Percentiles rank a stretch among this genome's conserved stretches.
Evolutionary conservation across 1,140 invertebrate genomes (phyloP).

Genomic region (Zaprionus vittiger): DNA sequence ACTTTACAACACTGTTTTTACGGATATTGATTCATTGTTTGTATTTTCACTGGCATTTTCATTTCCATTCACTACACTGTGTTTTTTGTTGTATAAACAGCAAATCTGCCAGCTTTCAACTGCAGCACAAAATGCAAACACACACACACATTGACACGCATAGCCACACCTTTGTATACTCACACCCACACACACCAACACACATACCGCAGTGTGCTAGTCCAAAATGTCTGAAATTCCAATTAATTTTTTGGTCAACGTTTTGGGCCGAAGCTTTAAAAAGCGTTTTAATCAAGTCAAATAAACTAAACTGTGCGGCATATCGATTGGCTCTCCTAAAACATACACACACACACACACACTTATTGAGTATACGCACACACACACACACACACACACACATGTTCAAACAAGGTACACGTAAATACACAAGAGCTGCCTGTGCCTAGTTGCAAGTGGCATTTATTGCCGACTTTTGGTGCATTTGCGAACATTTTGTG

Average conservation of each 20-base stretch:
- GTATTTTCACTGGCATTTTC: not conserved
- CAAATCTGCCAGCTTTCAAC: slow-evolving; percentile 22
- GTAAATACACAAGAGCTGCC: not conserved
- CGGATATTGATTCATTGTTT: slow-evolving; percentile 1
- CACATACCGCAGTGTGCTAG: slow-evolving; percentile 2
- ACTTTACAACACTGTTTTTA: slow-evolving; percentile 19
- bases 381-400: slow-evolving; percentile 1
- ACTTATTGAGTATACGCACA: slow-evolving; percentile 1
- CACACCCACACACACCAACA: slow-evolving; percentile 19
- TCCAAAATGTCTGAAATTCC: slow-evolving; percentile 72
- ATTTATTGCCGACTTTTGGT: slow-evolving; percentile 38
- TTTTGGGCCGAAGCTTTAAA: slow-evolving; percentile 64
- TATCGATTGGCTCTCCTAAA: slow-evolving; percentile 35
- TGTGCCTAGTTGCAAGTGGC: slow-evolving; percentile 27
- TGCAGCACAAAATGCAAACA: slow-evolving; percentile 21
- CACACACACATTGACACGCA: not conserved
- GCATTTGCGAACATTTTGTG: slow-evolving; percentile 40
- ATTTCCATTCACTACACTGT: not conserved
- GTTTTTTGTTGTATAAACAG: slow-evolving; percentile 14
- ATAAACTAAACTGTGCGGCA: slow-evolving; percentile 63
- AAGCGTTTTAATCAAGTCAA: slow-evolving; percentile 74
- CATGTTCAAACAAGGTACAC: not conserved
- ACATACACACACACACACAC: slow-evolving; percentile 18
- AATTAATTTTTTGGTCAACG: slow-evolving; percentile 78
- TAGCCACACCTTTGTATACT: slow-evolving; percentile 28